A percentile compares a stretch with the other conserved stretches of the same genome.
Evolutionary conservation across 2,888 invertebrate species (phyloP).

Genomic region (Agrochola macilenta): DNA sequence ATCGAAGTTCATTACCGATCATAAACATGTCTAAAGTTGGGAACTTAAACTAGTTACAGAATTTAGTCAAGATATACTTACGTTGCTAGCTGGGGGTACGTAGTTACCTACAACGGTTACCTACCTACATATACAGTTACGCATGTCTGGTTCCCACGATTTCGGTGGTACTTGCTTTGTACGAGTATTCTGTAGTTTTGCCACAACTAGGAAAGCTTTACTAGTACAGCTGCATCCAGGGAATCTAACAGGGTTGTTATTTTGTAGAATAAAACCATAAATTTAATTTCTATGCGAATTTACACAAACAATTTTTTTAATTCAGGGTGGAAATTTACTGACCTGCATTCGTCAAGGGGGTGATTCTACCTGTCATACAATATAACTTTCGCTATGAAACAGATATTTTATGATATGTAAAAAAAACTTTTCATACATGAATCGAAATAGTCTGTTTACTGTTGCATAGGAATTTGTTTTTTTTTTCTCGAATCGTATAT

Average conservation of each 20-base stretch:
- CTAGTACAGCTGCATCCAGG: no score
- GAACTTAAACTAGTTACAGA: constrained; percentile 25
- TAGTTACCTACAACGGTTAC: neutral
- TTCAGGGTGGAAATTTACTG: no score
- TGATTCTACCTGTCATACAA: no score
- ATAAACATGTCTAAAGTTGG: constrained; percentile 25
- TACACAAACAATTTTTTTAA: neutral
- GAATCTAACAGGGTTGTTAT: neutral
- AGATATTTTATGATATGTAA: no score
- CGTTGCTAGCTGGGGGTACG: neutral
- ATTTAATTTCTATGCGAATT: neutral
- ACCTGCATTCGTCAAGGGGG: no score
- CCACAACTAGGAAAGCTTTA: neutral
- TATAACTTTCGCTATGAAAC: no score
- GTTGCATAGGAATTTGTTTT: no score
- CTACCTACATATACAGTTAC: neutral
- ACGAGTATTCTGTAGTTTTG: neutral
- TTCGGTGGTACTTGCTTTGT: constrained; percentile 2
- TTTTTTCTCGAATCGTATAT: no score
- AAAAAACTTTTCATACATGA: no score
- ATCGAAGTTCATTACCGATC: constrained; percentile 25
- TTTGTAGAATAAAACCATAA: neutral
- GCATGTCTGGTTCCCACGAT: neutral
- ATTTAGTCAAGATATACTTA: constrained; percentile 31
- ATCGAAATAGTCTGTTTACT: no score